phyloP scores from a whole-genome alignment of 1,140 invertebrate species.

The Chymomyza costata region DNA sequence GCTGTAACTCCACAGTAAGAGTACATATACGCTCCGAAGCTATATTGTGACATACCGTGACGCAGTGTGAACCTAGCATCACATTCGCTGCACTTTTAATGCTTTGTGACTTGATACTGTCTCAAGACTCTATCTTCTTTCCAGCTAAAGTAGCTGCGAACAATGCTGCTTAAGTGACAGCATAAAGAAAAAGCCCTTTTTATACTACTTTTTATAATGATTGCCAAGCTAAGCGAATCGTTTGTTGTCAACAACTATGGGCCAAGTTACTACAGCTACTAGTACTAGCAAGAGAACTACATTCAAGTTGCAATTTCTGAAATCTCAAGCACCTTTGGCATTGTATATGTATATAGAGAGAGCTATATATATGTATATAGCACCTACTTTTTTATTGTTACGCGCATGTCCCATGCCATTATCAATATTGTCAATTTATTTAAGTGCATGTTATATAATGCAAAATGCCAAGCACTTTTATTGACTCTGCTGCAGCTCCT shows the following conservation, averaged over 20 bases:
- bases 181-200: conserved; percentile 9
- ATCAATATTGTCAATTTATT: conserved; percentile 64
- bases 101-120: no score
- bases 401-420: conserved; percentile 14
- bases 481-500: conserved; percentile 4
- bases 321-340: no score
- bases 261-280: no score
- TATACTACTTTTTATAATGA: no score
- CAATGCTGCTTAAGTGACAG: conserved; percentile 10
- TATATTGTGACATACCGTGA: no score
- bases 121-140: no score
- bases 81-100: no score
- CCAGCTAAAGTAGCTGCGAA: conserved; percentile 20
- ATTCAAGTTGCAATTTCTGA: no score
- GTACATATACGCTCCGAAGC: no score
- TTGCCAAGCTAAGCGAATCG: conserved; percentile 9
- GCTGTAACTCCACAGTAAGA: no score
- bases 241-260: neutral
- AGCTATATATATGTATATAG: neutral
- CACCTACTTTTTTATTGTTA: neutral
- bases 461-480: conserved; percentile 25
- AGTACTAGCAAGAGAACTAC: no score
- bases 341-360: neutral
- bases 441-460: conserved; percentile 63
- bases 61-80: no score